Evolutionary conservation across 2,888 invertebrate species (phyloP), one percentile per base, ranked within the genome.

Genomic region (Sisyra terminalis): DNA sequence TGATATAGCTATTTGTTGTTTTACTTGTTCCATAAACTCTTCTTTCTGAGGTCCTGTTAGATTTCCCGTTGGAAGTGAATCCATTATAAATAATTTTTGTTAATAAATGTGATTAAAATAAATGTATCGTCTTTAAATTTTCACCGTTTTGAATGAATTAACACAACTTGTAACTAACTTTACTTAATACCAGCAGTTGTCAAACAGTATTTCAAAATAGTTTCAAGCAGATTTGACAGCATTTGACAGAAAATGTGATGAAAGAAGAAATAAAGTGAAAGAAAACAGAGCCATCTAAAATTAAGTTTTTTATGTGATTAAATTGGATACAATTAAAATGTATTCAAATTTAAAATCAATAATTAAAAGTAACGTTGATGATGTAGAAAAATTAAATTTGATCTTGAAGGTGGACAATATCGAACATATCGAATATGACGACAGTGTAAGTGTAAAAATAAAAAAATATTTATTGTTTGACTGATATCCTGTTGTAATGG

Each of bases 1-100:
- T 34, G 90, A 90, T 43, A 96, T 75, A 1, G 90, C 90, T 46
- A 94, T 84, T 70, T 94, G 90, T 61, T 92, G 89, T 63, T 92
- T 90, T 18, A 94, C 85, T 67, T 89, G 85, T 53, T 89, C 86
- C 84, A 94, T 92, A 46, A 94, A 65, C 56, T 89, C 88, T 51
- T 83, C 85, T 58, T 81, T 84, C 58, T 89, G 83, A 35, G 70
- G 63, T 11, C 75, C 75, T 14, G 75, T 67, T 49, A 84, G 63
- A 46, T 65, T 65, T 46, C 70, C 70, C 34, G 65, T 57, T 44
- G 69, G 59, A 50, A 76, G 56, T 3, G 70, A 60, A 58, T 77
- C 76, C 78, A 78, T 78, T 55, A 49, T 60, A 24, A 5, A 24
- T 24, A 7, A 24, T 5, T 24, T 14, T 14, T 40, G 29, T n/a